A percentile compares a stretch with the other conserved stretches of the same genome.
phyloP scores from a whole-genome alignment of 2,113 vertebrate species.

The Pseudopipra pipra region DNA sequence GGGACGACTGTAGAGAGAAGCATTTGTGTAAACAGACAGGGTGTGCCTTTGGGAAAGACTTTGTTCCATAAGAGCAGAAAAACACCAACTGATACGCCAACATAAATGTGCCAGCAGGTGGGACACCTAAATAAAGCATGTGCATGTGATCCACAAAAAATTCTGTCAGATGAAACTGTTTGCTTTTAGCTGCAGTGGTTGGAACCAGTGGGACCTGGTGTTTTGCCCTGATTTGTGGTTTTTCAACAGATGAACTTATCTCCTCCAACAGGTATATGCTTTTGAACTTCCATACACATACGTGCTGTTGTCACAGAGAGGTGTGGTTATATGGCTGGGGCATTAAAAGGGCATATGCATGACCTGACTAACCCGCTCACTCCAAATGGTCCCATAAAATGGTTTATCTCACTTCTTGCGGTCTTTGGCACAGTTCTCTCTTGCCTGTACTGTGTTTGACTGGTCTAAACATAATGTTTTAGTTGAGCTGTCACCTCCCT shows the following conservation, averaged over 20 bases:
- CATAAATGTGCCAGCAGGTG: rapidly evolving
- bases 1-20: neutral
- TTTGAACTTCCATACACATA: neutral
- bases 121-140: rapidly evolving
- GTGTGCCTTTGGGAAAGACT: neutral
- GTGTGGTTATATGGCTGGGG: neutral
- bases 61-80: neutral
- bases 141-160: neutral
- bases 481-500: neutral
- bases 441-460: neutral
- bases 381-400: neutral
- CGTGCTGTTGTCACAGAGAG: neutral
- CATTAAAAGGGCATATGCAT: rapidly evolving
- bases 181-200: neutral
- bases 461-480: rapidly evolving
- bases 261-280: neutral
- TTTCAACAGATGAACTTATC: neutral
- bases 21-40: neutral
- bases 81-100: rapidly evolving
- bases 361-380: neutral
- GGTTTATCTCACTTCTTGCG: neutral
- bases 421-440: neutral
- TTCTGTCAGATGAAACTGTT: neutral
- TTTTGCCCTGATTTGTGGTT: neutral
- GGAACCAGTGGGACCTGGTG: neutral